Conservation (phyloP, 2,888 invertebrate species). For the Blastobasis adustella region DNA sequence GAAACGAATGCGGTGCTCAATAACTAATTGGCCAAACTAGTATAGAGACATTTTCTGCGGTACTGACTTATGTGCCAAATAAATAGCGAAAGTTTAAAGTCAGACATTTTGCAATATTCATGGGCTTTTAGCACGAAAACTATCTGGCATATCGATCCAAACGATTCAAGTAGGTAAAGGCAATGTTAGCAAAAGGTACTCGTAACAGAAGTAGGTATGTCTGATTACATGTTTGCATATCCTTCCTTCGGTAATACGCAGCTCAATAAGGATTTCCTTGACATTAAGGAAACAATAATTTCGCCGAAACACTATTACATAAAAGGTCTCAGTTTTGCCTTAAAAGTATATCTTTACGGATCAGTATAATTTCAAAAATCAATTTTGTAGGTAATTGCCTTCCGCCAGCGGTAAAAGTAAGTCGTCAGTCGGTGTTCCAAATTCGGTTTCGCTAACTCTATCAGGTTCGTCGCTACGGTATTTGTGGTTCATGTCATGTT, state of each 20-base stretch:
- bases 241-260: background rate
- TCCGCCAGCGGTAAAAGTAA: background rate
- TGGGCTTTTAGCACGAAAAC: too few relatives aligned
- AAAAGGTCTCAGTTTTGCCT: too few relatives aligned
- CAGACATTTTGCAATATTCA: background rate
- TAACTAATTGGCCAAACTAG: background rate
- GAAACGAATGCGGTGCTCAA: too few relatives aligned
- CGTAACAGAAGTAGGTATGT: too few relatives aligned
- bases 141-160: too few relatives aligned
- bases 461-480: conserved; percentile 44
- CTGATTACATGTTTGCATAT: too few relatives aligned
- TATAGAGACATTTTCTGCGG: background rate
- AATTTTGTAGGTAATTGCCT: background rate
- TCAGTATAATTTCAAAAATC: too few relatives aligned
- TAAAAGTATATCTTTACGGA: too few relatives aligned
- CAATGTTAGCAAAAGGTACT: too few relatives aligned
- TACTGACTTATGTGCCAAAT: background rate
- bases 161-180: too few relatives aligned
- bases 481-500: conserved; percentile 44
- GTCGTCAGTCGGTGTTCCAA: conserved; percentile 26
- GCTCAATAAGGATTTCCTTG: conserved; percentile 23
- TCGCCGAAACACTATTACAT: background rate
- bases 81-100: background rate
- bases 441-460: conserved; percentile 33
- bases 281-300: conserved; percentile 25